These are phyloP conservation scores for Epizoanthus stellaris DNA, from an alignment of 92 coral and sea anemone species.

Conservation along the genomic window DNA sequence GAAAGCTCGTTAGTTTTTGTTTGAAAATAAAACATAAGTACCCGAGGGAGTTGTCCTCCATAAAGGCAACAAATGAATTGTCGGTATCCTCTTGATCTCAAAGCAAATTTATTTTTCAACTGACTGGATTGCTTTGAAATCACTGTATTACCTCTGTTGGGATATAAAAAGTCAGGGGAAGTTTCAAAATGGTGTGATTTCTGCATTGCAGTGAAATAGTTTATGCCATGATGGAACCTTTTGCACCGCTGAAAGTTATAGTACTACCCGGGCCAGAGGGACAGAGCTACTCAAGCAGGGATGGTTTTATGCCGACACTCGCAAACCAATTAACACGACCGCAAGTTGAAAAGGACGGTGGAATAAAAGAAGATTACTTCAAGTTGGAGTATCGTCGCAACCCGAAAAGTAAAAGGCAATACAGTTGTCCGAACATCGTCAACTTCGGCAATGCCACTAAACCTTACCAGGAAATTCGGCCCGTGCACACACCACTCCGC, in stretches of 20 bases:
- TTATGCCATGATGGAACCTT: slow-evolving; percentile 43
- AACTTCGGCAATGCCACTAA: slow-evolving; percentile 77
- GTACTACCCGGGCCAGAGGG: slow-evolving; percentile 79
- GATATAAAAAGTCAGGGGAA: no score
- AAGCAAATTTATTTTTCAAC: no score
- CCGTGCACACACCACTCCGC: slow-evolving; percentile 73
- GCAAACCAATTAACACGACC: slow-evolving; percentile 16
- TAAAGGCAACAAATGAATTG: no score
- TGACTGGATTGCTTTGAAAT: no score
- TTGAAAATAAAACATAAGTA: no score
- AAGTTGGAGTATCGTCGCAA: slow-evolving; percentile 42
- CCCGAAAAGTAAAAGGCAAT: slow-evolving; percentile 59
- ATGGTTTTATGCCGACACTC: slow-evolving; percentile 43
- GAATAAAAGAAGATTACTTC: neutral
- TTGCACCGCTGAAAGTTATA: slow-evolving; percentile 66
- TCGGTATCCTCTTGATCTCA: no score
- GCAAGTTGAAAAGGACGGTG: neutral
- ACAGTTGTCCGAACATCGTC: slow-evolving; percentile 84
- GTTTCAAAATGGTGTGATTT: no score
- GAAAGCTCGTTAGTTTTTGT: no score
- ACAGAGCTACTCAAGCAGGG: slow-evolving; percentile 13
- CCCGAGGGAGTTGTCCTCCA: no score
- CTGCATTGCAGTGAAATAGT: no score
- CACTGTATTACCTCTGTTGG: no score
- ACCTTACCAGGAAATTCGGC: slow-evolving; percentile 64